Conservation (phyloP, 2,888 invertebrate species). For the Chloroclysta siterata region DNA sequence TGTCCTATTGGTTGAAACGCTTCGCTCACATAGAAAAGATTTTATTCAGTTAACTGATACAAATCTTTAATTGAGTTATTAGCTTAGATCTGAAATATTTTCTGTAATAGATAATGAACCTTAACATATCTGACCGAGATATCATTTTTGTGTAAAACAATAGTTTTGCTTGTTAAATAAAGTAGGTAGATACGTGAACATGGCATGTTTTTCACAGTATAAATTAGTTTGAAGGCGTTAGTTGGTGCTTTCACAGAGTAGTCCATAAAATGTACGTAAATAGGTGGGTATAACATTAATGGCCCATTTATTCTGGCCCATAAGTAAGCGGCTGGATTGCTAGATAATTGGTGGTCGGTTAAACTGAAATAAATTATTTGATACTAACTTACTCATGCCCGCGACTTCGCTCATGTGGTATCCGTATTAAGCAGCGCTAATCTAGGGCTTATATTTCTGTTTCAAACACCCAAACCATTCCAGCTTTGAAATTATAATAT, state of each 20-base stretch:
- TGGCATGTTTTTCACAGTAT: slow-evolving; percentile 21
- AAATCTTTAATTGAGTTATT: not conserved
- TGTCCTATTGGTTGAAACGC: not conserved
- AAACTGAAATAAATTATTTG: slow-evolving; percentile 25
- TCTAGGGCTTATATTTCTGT: no score
- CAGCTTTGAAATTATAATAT: no score
- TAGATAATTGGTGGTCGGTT: slow-evolving; percentile 21
- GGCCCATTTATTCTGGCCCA: slow-evolving; percentile 35
- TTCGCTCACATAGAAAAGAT: not conserved
- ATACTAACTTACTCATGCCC: not conserved
- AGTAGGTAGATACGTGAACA: slow-evolving; percentile 4
- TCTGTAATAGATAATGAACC: not conserved
- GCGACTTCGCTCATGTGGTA: no score
- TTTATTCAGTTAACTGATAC: not conserved
- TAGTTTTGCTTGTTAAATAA: not conserved
- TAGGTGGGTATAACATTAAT: slow-evolving; percentile 38
- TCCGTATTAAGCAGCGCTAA: no score
- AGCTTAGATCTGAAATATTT: not conserved
- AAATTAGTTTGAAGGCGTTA: slow-evolving; percentile 32
- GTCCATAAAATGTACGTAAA: slow-evolving; percentile 45
- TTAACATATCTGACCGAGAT: not conserved
- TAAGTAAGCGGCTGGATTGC: slow-evolving; percentile 34
- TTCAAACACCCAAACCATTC: no score
- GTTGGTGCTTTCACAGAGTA: slow-evolving; percentile 19
- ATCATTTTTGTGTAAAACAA: not conserved